Conservation (phyloP, 2,888 invertebrate genomes). For the Drosophila fulvimacula region DNA sequence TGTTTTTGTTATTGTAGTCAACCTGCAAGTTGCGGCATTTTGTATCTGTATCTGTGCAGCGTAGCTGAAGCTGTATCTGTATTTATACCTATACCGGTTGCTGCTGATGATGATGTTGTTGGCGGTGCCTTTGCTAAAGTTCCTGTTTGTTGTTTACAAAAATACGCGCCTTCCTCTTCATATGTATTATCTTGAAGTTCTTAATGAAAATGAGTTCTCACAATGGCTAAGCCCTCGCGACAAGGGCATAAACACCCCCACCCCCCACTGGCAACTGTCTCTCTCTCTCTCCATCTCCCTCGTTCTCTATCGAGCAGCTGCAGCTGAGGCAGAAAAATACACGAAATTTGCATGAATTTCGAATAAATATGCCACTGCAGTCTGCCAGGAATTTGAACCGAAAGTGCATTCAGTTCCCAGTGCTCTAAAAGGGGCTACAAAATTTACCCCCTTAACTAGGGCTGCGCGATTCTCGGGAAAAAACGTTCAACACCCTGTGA, state of each 20-base stretch:
- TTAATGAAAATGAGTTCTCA: slow-evolving; percentile 56
- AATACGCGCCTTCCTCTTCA: slow-evolving; percentile 48
- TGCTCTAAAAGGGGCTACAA: slow-evolving; percentile 20
- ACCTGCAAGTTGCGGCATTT: slow-evolving; percentile 17
- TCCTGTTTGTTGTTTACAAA: slow-evolving; percentile 73
- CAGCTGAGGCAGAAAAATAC: slow-evolving; percentile 13
- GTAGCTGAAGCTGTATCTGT: slow-evolving; percentile 50
- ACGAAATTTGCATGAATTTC: slow-evolving; percentile 83
- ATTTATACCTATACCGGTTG: slow-evolving; percentile 46
- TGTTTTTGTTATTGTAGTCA: background rate
- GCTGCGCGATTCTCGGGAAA: slow-evolving; percentile 23
- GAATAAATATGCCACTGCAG: slow-evolving; percentile 83
- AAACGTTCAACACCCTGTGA: background rate
- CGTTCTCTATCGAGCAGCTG: slow-evolving; percentile 39
- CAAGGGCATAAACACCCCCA: slow-evolving; percentile 32
- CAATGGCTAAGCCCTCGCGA: slow-evolving; percentile 21
- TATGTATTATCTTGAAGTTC: slow-evolving; percentile 24
- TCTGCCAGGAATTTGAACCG: slow-evolving; percentile 43
- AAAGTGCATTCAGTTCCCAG: slow-evolving; percentile 49
- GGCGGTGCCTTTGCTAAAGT: slow-evolving; percentile 41
- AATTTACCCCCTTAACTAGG: slow-evolving; percentile 18
- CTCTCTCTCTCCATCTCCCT: background rate
- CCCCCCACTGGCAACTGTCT: slow-evolving; percentile 12
- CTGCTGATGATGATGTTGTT: slow-evolving; percentile 31
- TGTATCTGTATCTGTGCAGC: slow-evolving; percentile 51